A percentile compares a stretch with the other conserved stretches of the same genome.
Conservation (phyloP, 2,113 vertebrate genomes). For the Thamnophis sirtalis region DNA sequence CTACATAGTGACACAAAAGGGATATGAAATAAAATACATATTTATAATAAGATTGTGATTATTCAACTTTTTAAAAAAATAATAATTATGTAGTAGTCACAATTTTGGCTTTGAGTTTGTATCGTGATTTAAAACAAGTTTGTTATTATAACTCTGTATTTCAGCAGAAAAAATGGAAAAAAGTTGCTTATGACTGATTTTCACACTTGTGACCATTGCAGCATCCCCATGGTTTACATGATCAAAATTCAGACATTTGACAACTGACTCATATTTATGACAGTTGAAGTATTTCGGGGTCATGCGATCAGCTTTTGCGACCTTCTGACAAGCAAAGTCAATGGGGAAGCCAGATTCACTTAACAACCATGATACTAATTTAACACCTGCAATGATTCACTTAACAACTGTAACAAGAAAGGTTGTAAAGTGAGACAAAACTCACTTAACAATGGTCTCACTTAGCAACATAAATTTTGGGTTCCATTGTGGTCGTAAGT, state of each 20-base stretch:
- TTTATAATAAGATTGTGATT: neutral
- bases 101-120: neutral
- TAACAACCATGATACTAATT: neutral
- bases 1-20: slow-evolving; percentile 57
- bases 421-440: neutral
- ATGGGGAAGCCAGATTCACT: neutral
- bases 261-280: neutral
- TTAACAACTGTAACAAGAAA: neutral
- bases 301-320: neutral
- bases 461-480: neutral
- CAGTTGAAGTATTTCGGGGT: neutral
- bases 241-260: neutral
- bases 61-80: neutral
- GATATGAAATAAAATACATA: slow-evolving; percentile 37
- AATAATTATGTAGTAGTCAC: neutral
- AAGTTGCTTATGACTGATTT: neutral
- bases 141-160: neutral
- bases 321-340: neutral
- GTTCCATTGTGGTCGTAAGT: neutral
- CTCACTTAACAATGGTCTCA: neutral
- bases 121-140: neutral
- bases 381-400: neutral
- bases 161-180: neutral
- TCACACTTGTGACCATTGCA: neutral
- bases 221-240: neutral